Percentiles rank a stretch among this genome's conserved stretches.
Evolutionary conservation across 2,888 invertebrate genomes (phyloP).

Genomic region (Leucophora obtusa): DNA sequence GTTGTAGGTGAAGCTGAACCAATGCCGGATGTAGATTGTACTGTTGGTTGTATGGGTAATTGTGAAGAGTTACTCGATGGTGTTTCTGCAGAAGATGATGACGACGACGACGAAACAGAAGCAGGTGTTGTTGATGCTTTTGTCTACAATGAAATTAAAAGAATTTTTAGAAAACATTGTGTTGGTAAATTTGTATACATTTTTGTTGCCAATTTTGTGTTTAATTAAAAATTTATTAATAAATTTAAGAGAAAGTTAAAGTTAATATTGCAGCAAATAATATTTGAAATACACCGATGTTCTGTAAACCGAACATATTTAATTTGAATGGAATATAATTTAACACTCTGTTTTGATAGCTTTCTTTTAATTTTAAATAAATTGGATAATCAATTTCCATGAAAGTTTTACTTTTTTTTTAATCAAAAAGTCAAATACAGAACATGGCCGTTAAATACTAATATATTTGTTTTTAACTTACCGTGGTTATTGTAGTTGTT

Average conservation of each 20-base stretch:
- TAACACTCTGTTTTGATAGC: too few species aligned
- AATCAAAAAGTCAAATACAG: too few species aligned
- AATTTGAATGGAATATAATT: too few species aligned
- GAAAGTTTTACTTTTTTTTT: too few species aligned
- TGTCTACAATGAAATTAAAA: slow-evolving; percentile 52
- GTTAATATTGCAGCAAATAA: too few species aligned
- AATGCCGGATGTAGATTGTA: slow-evolving; percentile 64
- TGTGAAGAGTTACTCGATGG: slow-evolving; percentile 45
- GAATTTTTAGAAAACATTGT: neutral
- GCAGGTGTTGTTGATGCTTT: slow-evolving; percentile 62
- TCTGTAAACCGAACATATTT: too few species aligned
- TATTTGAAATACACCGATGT: too few species aligned
- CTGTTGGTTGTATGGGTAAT: slow-evolving; percentile 62
- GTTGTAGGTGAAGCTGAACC: slow-evolving; percentile 60
- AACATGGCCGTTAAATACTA: neutral
- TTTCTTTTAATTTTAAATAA: too few species aligned
- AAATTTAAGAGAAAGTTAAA: too few species aligned
- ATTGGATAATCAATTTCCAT: too few species aligned
- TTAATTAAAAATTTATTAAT: too few species aligned
- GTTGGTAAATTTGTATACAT: neutral
- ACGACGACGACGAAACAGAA: slow-evolving; percentile 52
- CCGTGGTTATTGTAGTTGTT: slow-evolving; percentile 46
- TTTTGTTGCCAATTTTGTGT: too few species aligned
- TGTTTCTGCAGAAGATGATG: slow-evolving; percentile 50
- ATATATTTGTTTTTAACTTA: slow-evolving; percentile 46